Conservation (phyloP, 2,888 invertebrate genomes). For the Oscheius sp. region DNA sequence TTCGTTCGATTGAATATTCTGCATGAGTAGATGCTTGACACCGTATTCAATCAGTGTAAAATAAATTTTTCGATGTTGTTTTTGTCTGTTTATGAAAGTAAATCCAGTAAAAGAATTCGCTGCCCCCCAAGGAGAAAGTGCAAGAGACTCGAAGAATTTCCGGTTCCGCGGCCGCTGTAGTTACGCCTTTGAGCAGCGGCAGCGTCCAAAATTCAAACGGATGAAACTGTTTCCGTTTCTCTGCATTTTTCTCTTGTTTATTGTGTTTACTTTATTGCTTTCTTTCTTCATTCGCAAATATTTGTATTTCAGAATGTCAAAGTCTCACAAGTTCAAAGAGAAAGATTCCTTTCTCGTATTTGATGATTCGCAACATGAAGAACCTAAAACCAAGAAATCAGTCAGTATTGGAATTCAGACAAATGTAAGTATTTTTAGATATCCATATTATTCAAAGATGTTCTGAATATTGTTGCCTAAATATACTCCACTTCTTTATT, state of each 20-base stretch:
- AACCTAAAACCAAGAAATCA: neutral
- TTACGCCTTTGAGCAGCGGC: neutral
- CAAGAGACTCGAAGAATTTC: too few relatives aligned
- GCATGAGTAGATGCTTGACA: neutral
- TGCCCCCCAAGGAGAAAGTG: too few relatives aligned
- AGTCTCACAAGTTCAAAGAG: neutral
- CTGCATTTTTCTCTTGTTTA: neutral
- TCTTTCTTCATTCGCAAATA: neutral
- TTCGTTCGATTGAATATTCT: neutral
- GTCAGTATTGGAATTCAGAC: conserved; percentile 21
- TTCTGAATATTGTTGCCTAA: neutral
- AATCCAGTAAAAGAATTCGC: too few relatives aligned
- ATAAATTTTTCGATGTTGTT: too few relatives aligned
- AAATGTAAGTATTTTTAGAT: neutral
- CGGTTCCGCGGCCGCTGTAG: too few relatives aligned
- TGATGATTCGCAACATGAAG: conserved; percentile 24
- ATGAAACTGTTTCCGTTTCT: too few relatives aligned
- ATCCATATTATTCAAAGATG: neutral
- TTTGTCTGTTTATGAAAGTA: too few relatives aligned
- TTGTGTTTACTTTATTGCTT: conserved; percentile 1
- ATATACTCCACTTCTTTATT: neutral
- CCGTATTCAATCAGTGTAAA: too few relatives aligned
- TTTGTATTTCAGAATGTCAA: conserved; percentile 23
- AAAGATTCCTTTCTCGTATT: conserved; percentile 23
- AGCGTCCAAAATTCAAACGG: neutral